Evolutionary conservation across 2,888 invertebrate species (phyloP), one percentile per base, ranked within the genome.

Genomic region (Tillus elongatus): DNA sequence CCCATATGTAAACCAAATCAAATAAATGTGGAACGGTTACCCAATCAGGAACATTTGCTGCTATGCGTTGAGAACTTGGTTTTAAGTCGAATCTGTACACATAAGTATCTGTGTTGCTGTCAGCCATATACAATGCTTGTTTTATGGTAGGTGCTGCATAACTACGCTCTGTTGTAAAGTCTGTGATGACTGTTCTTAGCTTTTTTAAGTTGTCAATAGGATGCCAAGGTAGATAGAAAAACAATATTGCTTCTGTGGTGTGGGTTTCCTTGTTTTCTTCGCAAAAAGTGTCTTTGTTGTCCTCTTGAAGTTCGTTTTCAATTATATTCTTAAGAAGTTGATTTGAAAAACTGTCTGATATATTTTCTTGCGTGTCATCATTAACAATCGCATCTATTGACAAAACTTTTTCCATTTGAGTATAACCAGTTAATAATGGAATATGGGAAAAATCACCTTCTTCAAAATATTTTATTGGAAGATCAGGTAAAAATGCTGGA

Each of bases 1-100:
- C 88, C 73, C 86, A 87, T 3, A 84, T 74, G 57, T 84, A 86
- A 33, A 86, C 79, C 44, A 87, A 70, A 60, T 88, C 88, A 48
- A 79, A 85, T 60, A 84, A 78, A 58, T 87, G 86, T 1, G 87
- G 85, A 1, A 87, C 86, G 11, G 77, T 75, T 1, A 83, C 75
- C 86, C 87, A 87, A 30, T 75, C 75, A 0, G 86, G 82, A 14
- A 86, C 70, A 34, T 77, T 77, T 15, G 75, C 74, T 30, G 73
- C 72, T 2, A 75, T 78, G 15, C 72, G 68, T 32, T 70, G 66
- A 0, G 83, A 82, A 50, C 74, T 74, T 1, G 84, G 79, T 47
- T 82, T 79, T 49, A 76, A 68, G 60, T 86, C 86, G 55, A 87
- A 87, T 48, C 86, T 70, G 55, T 87, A 86, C 2, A 80, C 69